A percentile compares a stretch with the other conserved stretches of the same genome.
Conservation (phyloP, 2,797 vertebrate genomes). For the Lophotriccus pileatus region DNA sequence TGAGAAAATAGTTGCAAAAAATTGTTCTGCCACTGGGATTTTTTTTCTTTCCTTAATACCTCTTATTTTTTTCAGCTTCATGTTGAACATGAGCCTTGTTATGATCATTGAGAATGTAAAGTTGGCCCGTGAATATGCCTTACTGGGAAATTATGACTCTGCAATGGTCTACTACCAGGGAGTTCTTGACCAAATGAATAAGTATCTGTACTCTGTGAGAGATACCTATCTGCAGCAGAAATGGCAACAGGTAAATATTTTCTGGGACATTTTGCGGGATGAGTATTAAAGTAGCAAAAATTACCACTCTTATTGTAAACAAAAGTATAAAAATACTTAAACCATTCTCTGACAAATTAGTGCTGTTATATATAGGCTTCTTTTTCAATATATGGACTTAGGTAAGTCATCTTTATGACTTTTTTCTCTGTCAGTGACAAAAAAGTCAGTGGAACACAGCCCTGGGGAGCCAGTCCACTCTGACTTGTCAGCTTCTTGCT, state of each 20-base stretch:
- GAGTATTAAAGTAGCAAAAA: neutral
- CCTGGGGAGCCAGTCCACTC: neutral
- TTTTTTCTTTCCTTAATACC: neutral
- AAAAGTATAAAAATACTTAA: neutral
- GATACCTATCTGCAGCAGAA: conserved; percentile 87
- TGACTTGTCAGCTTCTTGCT: neutral
- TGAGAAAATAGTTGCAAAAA: neutral
- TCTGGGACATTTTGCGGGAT: neutral
- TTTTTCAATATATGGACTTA: neutral
- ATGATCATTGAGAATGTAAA: conserved; percentile 97
- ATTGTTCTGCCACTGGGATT: neutral
- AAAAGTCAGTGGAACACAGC: neutral
- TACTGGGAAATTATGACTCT: conserved; percentile 96
- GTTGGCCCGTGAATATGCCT: conserved; percentile 93
- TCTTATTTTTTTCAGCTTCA: conserved; percentile 40
- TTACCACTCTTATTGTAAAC: neutral
- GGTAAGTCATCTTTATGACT: neutral
- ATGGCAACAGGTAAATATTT: conserved; percentile 90
- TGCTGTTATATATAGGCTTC: neutral
- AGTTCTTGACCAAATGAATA: conserved; percentile 93
- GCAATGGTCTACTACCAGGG: conserved; percentile 94
- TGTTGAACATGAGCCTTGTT: conserved; percentile 88
- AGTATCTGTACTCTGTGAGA: conserved; percentile 83
- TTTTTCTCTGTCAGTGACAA: neutral
- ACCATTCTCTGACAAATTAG: neutral